phyloP scores from a whole-genome alignment of 2,888 invertebrate species.

The Lucinisca nassula region DNA sequence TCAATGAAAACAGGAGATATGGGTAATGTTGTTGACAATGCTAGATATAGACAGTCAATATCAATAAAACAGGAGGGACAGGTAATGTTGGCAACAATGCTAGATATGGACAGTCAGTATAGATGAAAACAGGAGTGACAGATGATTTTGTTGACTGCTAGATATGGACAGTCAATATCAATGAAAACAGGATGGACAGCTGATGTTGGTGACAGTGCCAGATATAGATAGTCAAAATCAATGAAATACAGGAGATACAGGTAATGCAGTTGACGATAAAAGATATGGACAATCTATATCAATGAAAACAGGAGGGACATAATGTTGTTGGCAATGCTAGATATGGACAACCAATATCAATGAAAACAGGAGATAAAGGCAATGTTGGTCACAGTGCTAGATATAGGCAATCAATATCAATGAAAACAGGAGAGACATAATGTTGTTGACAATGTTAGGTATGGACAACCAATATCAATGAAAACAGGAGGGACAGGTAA shows the following conservation, averaged over 20 bases:
- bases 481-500: conserved; percentile 2
- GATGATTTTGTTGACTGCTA: conserved; percentile 52
- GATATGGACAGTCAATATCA: neutral
- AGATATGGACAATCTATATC: neutral
- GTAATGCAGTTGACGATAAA: conserved; percentile 30
- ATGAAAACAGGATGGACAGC: neutral
- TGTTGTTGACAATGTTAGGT: too few species aligned
- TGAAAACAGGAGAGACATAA: neutral
- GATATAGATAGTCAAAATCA: too few species aligned
- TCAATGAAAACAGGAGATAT: neutral
- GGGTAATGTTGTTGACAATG: conserved; percentile 45
- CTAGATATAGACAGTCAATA: neutral
- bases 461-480: conserved; percentile 45
- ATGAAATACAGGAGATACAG: neutral
- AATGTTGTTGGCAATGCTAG: too few species aligned
- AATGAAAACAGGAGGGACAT: neutral
- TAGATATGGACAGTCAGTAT: too few species aligned
- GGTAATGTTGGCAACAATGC: too few species aligned
- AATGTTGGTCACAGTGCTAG: conserved; percentile 36
- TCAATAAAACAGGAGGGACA: too few species aligned
- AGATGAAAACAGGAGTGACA: too few species aligned
- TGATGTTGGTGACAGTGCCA: too few species aligned
- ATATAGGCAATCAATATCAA: neutral
- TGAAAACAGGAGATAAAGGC: neutral
- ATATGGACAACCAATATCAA: too few species aligned